Percentiles rank a stretch among this genome's conserved stretches.
Evolutionary conservation across 2,888 invertebrate species (phyloP).

Genomic region (Platynereis dumerilii): DNA sequence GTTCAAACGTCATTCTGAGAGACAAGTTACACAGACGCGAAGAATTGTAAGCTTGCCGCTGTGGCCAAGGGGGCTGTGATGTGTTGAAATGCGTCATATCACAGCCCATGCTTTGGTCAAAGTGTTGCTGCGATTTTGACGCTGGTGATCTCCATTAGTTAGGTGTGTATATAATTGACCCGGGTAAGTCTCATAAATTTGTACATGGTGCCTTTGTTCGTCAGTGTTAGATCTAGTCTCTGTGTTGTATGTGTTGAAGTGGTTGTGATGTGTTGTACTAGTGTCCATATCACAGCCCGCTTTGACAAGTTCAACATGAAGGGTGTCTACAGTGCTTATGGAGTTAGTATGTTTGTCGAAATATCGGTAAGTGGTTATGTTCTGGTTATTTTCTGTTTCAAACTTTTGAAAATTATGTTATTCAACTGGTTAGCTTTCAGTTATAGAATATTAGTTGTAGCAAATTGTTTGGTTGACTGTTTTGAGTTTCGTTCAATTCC

Average conservation of each 20-base stretch:
- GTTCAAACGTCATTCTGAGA: too few relatives aligned
- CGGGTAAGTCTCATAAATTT: too few relatives aligned
- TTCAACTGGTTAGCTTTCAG: too few relatives aligned
- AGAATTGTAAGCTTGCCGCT: neutral
- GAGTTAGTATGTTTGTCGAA: neutral
- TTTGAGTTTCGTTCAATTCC: too few relatives aligned
- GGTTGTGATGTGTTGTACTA: constrained; percentile 16
- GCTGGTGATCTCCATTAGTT: neutral
- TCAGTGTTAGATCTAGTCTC: too few relatives aligned
- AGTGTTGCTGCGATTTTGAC: neutral
- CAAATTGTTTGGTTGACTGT: too few relatives aligned
- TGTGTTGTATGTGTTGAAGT: constrained; percentile 11
- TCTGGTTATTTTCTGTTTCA: too few relatives aligned
- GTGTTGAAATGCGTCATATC: constrained; percentile 11
- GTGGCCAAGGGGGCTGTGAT: constrained; percentile 18
- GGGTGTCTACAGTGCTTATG: neutral
- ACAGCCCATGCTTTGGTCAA: constrained; percentile 26
- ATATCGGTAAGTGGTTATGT: too few relatives aligned
- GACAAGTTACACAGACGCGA: neutral
- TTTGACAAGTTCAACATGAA: constrained; percentile 17
- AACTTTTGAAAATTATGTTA: too few relatives aligned
- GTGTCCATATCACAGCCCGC: constrained; percentile 26
- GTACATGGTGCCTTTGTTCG: too few relatives aligned
- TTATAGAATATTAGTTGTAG: too few relatives aligned
- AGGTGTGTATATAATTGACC: too few relatives aligned